phyloP scores from a whole-genome alignment of 2,113 vertebrate genomes.

The Chamaea fasciata region DNA sequence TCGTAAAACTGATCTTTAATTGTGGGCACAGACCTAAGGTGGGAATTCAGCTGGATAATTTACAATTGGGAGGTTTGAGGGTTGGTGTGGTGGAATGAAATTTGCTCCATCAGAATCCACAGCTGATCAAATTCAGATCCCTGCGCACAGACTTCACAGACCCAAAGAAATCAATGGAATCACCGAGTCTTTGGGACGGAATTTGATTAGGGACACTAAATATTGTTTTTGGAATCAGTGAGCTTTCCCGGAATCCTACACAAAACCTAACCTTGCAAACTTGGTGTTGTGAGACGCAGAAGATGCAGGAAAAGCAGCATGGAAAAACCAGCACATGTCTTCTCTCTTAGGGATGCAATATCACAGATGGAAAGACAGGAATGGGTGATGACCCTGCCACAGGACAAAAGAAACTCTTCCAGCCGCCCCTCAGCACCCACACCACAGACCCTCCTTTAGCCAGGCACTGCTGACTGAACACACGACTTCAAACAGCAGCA shows the following conservation, averaged over 20 bases:
- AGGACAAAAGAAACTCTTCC: neutral
- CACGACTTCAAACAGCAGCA: neutral
- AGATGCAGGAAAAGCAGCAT: neutral
- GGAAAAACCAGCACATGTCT: neutral
- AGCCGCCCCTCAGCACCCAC: neutral
- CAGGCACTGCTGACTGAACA: neutral
- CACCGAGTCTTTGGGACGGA: rapidly evolving
- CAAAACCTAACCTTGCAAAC: neutral
- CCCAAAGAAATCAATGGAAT: neutral
- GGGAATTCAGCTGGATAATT: neutral
- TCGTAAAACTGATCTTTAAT: neutral
- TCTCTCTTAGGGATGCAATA: rapidly evolving
- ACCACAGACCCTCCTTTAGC: neutral
- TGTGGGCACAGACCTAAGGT: neutral
- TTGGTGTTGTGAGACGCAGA: neutral
- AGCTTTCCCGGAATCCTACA: neutral
- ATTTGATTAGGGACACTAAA: neutral
- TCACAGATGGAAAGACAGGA: neutral
- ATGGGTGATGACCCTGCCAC: neutral
- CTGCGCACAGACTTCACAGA: neutral
- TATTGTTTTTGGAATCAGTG: neutral
- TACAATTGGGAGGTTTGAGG: neutral
- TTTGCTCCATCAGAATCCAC: neutral
- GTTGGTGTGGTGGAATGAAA: neutral
- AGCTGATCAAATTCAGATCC: neutral